A percentile compares a stretch with the other conserved stretches of the same genome.
Conservation (phyloP, 92 coral and sea anemone species). For the Ricordea florida region DNA sequence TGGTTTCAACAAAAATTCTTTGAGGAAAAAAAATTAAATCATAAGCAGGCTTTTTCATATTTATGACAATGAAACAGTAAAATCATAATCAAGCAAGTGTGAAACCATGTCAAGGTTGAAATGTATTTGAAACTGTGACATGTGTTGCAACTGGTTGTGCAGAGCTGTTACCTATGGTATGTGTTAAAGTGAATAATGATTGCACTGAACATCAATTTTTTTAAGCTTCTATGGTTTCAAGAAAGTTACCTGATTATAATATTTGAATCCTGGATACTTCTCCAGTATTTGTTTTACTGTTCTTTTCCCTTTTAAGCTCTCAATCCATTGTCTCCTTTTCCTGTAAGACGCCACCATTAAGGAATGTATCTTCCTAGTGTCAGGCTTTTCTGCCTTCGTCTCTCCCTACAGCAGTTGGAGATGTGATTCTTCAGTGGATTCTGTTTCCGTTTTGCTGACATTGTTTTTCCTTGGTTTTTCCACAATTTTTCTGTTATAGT, state of each 20-base stretch:
- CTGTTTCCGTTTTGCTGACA: background rate
- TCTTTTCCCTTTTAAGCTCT: background rate
- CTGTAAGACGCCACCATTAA: background rate
- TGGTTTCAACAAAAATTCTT: too few relatives aligned
- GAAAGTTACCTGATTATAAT: background rate
- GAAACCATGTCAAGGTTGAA: too few relatives aligned
- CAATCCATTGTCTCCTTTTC: background rate
- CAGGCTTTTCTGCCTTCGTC: background rate
- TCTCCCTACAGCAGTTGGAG: background rate
- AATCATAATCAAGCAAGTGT: too few relatives aligned
- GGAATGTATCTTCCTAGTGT: background rate
- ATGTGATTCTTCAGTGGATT: background rate
- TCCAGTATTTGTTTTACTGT: background rate
- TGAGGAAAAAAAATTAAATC: too few relatives aligned
- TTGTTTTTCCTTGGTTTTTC: background rate
- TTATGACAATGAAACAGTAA: too few relatives aligned
- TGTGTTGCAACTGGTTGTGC: too few relatives aligned
- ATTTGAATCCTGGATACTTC: constrained; percentile 1
- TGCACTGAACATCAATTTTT: too few relatives aligned
- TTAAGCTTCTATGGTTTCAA: too few relatives aligned
- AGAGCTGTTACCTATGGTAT: too few relatives aligned
- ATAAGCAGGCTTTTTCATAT: too few relatives aligned
- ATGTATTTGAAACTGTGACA: too few relatives aligned
- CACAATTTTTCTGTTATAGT: background rate
- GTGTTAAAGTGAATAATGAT: too few relatives aligned